These are phyloP conservation scores for Caenorhabditis sp. DNA, from an alignment of 2,888 invertebrate genomes.

Conservation along the genomic window DNA sequence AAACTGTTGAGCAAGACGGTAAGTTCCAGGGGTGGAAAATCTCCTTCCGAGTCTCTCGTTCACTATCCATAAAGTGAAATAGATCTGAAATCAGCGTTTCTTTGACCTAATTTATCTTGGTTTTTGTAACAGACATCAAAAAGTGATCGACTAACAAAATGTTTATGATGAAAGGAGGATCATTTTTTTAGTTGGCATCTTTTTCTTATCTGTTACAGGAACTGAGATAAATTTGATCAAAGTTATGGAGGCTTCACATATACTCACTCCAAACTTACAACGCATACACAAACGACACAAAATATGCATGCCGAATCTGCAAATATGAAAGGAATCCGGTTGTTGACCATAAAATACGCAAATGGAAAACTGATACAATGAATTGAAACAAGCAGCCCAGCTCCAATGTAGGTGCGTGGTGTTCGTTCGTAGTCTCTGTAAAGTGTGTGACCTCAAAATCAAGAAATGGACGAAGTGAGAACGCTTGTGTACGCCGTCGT, in stretches of 20 bases:
- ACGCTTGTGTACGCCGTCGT: neutral
- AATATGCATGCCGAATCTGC: constrained; percentile 45
- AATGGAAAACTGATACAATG: constrained; percentile 48
- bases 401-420: constrained; percentile 31
- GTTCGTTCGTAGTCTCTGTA: constrained; percentile 51
- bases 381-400: constrained; percentile 9
- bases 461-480: neutral
- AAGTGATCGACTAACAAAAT: too few relatives aligned
- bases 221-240: too few relatives aligned
- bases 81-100: constrained; percentile 43
- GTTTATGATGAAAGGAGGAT: too few relatives aligned
- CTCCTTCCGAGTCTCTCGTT: neutral
- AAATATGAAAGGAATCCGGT: constrained; percentile 26
- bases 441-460: neutral
- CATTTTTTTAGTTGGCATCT: too few relatives aligned
- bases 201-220: too few relatives aligned
- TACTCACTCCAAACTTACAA: constrained; percentile 14
- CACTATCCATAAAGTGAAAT: constrained; percentile 16
- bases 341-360: constrained; percentile 51
- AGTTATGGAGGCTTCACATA: too few relatives aligned
- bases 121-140: too few relatives aligned
- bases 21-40: constrained; percentile 18
- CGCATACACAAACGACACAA: constrained; percentile 24
- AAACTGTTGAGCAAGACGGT: constrained; percentile 46
- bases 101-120: too few relatives aligned